Percentiles rank a stretch among this genome's conserved stretches.
These are phyloP conservation scores for Blastobasis lacticolella DNA, from an alignment of 2,888 invertebrate genomes.

Conservation along the genomic window DNA sequence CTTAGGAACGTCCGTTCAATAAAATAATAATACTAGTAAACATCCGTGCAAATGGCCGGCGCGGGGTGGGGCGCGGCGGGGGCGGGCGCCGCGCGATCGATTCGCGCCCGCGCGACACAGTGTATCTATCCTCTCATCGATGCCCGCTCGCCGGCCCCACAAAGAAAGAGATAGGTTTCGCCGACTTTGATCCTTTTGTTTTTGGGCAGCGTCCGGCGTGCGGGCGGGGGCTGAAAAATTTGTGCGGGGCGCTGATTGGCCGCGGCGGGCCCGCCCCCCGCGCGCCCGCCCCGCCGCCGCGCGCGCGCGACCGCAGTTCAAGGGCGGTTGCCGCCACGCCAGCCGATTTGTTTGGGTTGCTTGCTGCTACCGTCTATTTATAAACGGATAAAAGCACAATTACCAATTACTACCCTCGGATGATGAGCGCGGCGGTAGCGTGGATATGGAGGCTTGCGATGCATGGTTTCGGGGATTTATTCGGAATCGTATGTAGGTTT, in stretches of 20 bases:
- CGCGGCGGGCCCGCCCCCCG: slow-evolving; percentile 54
- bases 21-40: slow-evolving; percentile 74
- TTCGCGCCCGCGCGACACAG: slow-evolving; percentile 72
- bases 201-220: slow-evolving; percentile 74
- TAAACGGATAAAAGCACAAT: slow-evolving; percentile 22
- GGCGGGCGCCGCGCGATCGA: slow-evolving; percentile 41
- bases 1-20: slow-evolving; percentile 68
- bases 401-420: neutral
- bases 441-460: no score
- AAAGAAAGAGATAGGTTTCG: slow-evolving; percentile 75
- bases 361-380: slow-evolving; percentile 24
- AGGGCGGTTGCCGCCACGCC: slow-evolving; percentile 62
- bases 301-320: slow-evolving; percentile 50
- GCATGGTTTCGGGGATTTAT: no score
- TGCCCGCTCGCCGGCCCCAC: slow-evolving; percentile 68
- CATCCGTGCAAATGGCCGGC: slow-evolving; percentile 73
- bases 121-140: slow-evolving; percentile 74
- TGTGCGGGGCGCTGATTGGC: slow-evolving; percentile 71
- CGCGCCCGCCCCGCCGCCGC: slow-evolving; percentile 26
- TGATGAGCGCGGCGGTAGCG: no score
- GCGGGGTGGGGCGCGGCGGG: slow-evolving; percentile 42
- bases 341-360: slow-evolving; percentile 56
- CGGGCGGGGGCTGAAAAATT: slow-evolving; percentile 73
- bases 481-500: no score
- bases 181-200: slow-evolving; percentile 75